These are phyloP conservation scores for Lathamus discolor DNA, from an alignment of 2,113 vertebrate genomes.

Conservation along the genomic window DNA sequence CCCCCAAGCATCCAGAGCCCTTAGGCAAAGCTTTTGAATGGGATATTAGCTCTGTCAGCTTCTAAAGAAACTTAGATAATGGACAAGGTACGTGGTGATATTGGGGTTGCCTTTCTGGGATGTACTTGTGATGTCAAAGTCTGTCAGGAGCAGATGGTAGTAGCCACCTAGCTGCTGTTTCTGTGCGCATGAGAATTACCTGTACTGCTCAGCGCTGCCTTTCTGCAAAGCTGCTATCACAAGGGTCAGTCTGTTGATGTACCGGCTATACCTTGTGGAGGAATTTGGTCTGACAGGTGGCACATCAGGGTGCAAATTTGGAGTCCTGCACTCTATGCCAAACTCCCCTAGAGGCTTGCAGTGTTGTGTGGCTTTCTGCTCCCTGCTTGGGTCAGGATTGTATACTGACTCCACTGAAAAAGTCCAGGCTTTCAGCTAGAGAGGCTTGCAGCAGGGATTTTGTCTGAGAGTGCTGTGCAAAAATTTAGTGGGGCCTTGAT, in stretches of 20 bases:
- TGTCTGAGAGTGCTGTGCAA: neutral
- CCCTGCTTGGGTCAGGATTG: neutral
- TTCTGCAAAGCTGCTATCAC: neutral
- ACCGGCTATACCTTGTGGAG: neutral
- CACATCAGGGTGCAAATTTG: neutral
- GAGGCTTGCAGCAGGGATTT: neutral
- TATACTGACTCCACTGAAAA: neutral
- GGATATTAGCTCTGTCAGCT: neutral
- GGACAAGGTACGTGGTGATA: neutral
- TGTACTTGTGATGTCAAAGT: neutral
- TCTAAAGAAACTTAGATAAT: neutral
- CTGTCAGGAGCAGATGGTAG: neutral
- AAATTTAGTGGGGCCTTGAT: neutral
- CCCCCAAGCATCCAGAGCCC: neutral
- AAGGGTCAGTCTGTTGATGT: accelerated
- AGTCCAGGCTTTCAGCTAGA: neutral
- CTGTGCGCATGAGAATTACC: neutral
- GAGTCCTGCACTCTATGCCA: neutral
- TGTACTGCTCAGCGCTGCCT: neutral
- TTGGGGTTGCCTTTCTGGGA: neutral
- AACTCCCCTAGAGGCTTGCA: neutral
- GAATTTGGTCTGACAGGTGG: neutral
- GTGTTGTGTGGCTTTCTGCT: neutral
- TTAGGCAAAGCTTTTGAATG: neutral
- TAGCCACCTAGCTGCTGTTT: neutral